Base-by-base conservation (phyloP, 2,113 vertebrate species). In the Albula goreensis region DNA sequence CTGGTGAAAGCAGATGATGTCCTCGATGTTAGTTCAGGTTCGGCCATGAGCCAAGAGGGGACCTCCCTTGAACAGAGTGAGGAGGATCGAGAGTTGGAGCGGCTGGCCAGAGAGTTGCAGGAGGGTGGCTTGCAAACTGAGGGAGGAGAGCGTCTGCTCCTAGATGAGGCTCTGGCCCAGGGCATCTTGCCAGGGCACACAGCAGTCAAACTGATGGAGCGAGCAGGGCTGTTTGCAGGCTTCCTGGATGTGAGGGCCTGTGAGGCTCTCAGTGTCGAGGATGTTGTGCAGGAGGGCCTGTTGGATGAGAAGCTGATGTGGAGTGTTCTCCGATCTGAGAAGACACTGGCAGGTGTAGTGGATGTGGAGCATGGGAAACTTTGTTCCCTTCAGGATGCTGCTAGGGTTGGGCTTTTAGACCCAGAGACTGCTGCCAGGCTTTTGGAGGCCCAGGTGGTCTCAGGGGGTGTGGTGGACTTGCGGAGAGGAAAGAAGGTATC, bases 401-500 rank as follows among this genome's bases (percentile, higher is more conserved):
- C 96, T 74, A 90, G 92, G 0, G 74, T 89, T 31, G 98, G 98
- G n/a, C 93, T 99, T 31, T 93, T 99, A 80, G 96, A 98, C 89
- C 90, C 93, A 41, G 93, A 96, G 86, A 97, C 96, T 0, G 96
- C 96, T 0, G 89, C 88, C 90, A 94, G 94, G 86, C 94, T 99
- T 87, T 90, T 99, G 84, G 97, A 99, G 90, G 96, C 96, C 0
- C 98, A 99, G 86, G 96, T 99, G 81, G 96, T 93, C 0, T 96
- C 98, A 17, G 98, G 98, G 22, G 98, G 98, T n/a, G 96, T 99
- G 8, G 90, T 97, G 78, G 97, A 99, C 88, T 86, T 98, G 83
- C 96, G 94, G 50, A 94, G 96, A 83, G 96, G 96, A 87, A 97
- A 97, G 90, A 98, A 96, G 48, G 49, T 99, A 63, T 99, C 98